Base-by-base conservation (phyloP, 2,888 invertebrate genomes). In the Drosophila setosimentum region DNA sequence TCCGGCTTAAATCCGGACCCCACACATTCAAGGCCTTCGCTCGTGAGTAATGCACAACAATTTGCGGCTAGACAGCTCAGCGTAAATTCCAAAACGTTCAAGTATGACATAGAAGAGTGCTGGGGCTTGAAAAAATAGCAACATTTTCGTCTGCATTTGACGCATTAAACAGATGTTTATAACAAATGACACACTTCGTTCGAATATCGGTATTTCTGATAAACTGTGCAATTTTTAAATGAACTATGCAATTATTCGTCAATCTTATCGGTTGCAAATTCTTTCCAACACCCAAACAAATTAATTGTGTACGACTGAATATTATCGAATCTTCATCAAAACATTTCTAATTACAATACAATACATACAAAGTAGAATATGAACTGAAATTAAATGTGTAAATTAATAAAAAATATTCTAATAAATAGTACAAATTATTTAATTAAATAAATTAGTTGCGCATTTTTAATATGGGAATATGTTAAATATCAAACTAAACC, bases 1-100 rank as follows among this genome's bases (percentile, higher is more conserved):
- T 27, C 27, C n/a, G 58, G 27, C 57, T 58, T 13, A 18, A 33
- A 33, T 8, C 69, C 33, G 45, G 50, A 62, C 29, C 24, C 18
- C 50, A 48, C 29, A 6, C 24, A 24, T 27, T 7, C 7, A 24
- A 30, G 27, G 16, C 37, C 21, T 16, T 57, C n/a, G 13, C 11
- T 35, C 13, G 50, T 75, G 72, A 65, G 61, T 75, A 75, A 77
- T 72, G 45, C 40, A 24, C 18, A 71, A 33, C 33, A 18, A 6
- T 48, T 32, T 48, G 16, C 16, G 8, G 13, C 35, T 53, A 51
- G 35, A 76, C 57, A 76, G 32, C 58, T 63, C 58, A 63, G 57
- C 62, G 72, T 49, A 62, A 54, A 76, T 69, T 76, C 77, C 77
- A 40, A 37, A 59, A 33, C 13, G 27, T 40, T 57, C 0, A 40